Conservation (phyloP, 2,113 vertebrate species). For the Solenodon paradoxus region DNA sequence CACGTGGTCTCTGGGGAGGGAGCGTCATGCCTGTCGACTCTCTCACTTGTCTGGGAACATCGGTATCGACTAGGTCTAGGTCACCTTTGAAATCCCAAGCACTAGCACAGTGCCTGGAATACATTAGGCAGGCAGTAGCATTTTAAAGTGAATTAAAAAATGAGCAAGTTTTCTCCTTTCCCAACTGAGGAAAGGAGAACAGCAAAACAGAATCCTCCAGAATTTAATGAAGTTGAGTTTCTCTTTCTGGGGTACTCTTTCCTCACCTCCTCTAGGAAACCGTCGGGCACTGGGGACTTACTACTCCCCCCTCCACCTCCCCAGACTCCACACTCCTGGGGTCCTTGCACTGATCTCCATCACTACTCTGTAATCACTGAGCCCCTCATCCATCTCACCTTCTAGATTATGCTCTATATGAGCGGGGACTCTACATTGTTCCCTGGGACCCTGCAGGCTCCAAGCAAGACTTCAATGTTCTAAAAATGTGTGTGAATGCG, state of each 20-base stretch:
- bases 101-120: not conserved
- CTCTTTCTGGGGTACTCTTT: not conserved
- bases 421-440: not conserved
- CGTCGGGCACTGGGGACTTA: not conserved
- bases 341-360: not conserved
- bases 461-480: not conserved
- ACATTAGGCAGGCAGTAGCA: not conserved
- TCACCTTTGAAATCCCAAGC: not conserved
- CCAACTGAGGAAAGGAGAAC: not conserved
- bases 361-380: not conserved
- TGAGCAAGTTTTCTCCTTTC: not conserved
- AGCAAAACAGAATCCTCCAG: not conserved
- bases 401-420: not conserved
- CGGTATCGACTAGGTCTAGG: not conserved
- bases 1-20: not conserved
- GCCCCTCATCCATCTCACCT: not conserved
- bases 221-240: not conserved
- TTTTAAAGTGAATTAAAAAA: not conserved
- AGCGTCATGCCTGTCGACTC: rapidly evolving
- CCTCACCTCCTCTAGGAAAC: not conserved
- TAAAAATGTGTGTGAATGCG: not conserved
- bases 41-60: not conserved
- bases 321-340: not conserved
- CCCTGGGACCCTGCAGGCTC: not conserved
- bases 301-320: not conserved